Conservation (phyloP, 2,888 invertebrate genomes). For the Thelaira solivaga region DNA sequence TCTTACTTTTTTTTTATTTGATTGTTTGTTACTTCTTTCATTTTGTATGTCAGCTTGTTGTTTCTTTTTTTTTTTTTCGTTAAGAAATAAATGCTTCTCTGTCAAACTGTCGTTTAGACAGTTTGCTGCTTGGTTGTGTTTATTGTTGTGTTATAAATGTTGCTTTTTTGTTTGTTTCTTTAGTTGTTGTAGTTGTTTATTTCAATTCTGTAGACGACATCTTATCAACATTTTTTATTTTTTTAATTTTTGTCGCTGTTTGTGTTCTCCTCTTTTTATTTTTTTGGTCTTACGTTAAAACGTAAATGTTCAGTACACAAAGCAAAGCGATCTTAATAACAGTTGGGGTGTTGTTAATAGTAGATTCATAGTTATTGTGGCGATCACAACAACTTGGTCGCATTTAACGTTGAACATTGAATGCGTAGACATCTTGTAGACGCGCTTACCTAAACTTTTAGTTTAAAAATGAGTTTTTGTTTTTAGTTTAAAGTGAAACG, state of each 20-base stretch:
- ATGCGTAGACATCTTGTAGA: slow-evolving; percentile 53
- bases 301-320: slow-evolving; percentile 2
- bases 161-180: neutral
- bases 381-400: slow-evolving; percentile 42
- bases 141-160: neutral
- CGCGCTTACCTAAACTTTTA: neutral
- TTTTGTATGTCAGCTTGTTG: neutral
- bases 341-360: slow-evolving; percentile 20
- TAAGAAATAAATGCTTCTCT: slow-evolving; percentile 22
- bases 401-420: slow-evolving; percentile 58
- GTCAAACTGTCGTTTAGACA: slow-evolving; percentile 32
- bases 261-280: neutral
- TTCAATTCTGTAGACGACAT: slow-evolving; percentile 10
- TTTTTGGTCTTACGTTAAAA: slow-evolving; percentile 9
- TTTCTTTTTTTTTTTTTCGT: neutral
- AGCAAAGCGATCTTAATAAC: slow-evolving; percentile 3
- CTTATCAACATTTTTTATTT: neutral
- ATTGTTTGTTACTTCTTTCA: too few species aligned
- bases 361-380: slow-evolving; percentile 57
- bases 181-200: neutral
- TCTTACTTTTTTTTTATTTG: neutral
- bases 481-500: neutral
- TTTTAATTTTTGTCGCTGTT: neutral
- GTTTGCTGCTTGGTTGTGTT: slow-evolving; percentile 8
- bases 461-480: too few species aligned